Conservation (phyloP, 2,888 invertebrate species). For the Acanthosepion esculentum region DNA sequence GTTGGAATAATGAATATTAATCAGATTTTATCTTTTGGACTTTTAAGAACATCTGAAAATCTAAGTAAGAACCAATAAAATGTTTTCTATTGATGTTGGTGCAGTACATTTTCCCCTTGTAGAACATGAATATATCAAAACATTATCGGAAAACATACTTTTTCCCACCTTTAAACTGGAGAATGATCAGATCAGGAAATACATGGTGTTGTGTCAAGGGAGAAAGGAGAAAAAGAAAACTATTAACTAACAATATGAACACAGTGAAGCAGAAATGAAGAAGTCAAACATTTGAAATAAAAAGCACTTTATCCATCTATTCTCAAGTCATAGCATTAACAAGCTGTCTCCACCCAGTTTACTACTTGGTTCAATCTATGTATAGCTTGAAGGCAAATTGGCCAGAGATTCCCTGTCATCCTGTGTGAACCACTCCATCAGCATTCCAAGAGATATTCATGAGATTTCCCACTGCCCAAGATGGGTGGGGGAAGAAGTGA, state of each 20-base stretch:
- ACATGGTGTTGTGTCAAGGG: not conserved
- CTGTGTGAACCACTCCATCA: conserved; percentile 18
- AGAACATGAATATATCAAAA: not conserved
- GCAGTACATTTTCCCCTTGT: not conserved
- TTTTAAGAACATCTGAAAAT: no score
- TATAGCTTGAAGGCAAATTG: not conserved
- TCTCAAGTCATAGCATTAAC: not conserved
- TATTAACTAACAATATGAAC: not conserved
- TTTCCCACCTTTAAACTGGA: not conserved
- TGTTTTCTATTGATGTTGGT: not conserved
- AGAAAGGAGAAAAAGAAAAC: not conserved
- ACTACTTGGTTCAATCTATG: not conserved
- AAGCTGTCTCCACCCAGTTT: not conserved
- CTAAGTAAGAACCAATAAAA: not conserved
- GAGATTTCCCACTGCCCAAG: not conserved
- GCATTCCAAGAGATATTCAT: conserved; percentile 33
- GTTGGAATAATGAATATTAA: no score
- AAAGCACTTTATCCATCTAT: not conserved
- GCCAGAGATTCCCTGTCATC: not conserved
- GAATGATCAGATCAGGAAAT: not conserved
- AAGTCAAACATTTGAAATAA: not conserved
- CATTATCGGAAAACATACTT: not conserved
- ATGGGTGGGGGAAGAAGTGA: not conserved
- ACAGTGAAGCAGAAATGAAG: not conserved
- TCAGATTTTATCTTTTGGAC: no score